phyloP scores from a whole-genome alignment of 2,113 vertebrate genomes.

The Trogon surrucura region DNA sequence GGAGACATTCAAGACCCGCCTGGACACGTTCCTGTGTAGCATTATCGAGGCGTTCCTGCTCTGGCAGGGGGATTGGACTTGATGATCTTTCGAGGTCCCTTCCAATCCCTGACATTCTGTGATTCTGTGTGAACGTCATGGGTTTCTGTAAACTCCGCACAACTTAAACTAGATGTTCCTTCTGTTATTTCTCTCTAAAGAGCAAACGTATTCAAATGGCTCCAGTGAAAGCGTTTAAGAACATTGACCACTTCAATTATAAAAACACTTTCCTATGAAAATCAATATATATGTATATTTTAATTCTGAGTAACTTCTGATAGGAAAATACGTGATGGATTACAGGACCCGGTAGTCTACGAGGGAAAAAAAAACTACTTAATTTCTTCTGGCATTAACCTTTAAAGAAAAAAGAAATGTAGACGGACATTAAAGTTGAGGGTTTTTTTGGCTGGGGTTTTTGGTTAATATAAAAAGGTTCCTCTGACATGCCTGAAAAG shows the following conservation, averaged over 20 bases:
- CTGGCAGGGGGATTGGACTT: too few relatives aligned
- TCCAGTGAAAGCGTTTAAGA: not conserved
- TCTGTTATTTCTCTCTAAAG: not conserved
- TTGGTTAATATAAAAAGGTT: not conserved
- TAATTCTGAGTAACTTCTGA: not conserved
- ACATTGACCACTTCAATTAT: not conserved
- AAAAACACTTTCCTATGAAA: not conserved
- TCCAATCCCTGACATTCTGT: too few relatives aligned
- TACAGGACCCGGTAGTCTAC: not conserved
- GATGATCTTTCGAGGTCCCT: too few relatives aligned
- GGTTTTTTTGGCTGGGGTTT: not conserved
- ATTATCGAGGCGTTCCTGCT: too few relatives aligned
- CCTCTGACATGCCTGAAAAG: not conserved
- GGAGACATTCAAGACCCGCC: too few relatives aligned
- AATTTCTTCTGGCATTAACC: not conserved
- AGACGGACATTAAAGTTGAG: not conserved
- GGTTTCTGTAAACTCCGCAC: not conserved
- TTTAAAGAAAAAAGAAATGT: not conserved
- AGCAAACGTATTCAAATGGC: not conserved
- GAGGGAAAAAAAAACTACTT: rapidly evolving
- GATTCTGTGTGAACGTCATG: too few relatives aligned
- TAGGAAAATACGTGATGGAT: not conserved
- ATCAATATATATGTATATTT: not conserved
- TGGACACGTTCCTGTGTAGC: too few relatives aligned
- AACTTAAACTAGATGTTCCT: not conserved